These are phyloP conservation scores for Selene dorsalis DNA, from an alignment of 2,797 vertebrate species.

Conservation along the genomic window DNA sequence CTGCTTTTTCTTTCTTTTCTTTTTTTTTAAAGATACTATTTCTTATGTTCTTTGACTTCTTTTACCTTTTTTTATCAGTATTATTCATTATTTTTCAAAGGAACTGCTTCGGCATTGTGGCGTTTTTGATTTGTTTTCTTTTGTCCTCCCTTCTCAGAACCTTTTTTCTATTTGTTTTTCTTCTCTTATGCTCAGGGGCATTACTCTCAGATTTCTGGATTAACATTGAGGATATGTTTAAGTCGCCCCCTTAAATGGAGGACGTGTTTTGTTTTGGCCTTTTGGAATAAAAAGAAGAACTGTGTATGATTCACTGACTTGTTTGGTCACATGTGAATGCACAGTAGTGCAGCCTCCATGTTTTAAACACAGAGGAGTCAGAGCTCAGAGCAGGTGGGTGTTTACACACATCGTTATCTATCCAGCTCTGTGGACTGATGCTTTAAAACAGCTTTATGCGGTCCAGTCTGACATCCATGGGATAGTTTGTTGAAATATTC, in stretches of 20 bases:
- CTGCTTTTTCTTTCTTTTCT: neutral
- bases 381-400: neutral
- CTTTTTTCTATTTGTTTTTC: neutral
- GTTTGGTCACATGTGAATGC: neutral
- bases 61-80: neutral
- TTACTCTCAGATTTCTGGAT: neutral
- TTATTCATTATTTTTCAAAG: neutral
- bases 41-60: neutral
- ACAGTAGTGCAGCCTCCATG: neutral
- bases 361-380: slow-evolving; percentile 13
- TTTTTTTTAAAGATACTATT: neutral
- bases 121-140: neutral
- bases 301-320: neutral
- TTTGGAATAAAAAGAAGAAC: neutral
- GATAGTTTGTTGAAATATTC: neutral
- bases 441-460: too few relatives aligned
- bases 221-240: neutral
- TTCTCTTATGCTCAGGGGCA: neutral
- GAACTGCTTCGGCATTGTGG: neutral
- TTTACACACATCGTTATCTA: neutral
- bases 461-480: neutral
- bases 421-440: too few relatives aligned
- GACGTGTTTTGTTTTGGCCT: neutral
- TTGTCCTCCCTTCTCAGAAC: neutral
- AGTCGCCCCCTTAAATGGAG: neutral